Conservation (phyloP, 2,113 vertebrate species). For the Pseudopipra pipra region DNA sequence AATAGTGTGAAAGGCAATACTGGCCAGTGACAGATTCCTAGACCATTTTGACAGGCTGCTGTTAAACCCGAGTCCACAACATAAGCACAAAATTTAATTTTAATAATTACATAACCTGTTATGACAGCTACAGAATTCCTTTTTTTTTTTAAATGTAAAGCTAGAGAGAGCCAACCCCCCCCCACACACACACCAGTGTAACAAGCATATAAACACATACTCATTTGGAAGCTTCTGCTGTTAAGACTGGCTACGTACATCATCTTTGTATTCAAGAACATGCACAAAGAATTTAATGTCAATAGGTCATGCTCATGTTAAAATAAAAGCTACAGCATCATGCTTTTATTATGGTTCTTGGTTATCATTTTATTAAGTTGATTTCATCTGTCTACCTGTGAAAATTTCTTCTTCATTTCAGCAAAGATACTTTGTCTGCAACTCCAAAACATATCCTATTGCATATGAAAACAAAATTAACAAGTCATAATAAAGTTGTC, state of each 20-base stretch:
- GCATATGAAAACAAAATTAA: conserved; percentile 73
- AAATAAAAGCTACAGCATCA: conserved; percentile 56
- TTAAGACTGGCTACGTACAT: neutral
- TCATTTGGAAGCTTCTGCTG: neutral
- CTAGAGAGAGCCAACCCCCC: neutral
- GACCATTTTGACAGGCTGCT: neutral
- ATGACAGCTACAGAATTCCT: neutral
- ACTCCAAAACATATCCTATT: conserved; percentile 93
- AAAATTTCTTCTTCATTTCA: conserved; percentile 96
- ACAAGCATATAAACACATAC: neutral
- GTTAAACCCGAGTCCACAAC: neutral
- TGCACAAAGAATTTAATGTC: conserved; percentile 36
- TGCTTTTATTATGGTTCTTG: conserved; percentile 62
- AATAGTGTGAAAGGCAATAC: neutral
- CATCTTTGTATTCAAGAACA: conserved; percentile 24
- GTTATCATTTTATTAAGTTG: conserved; percentile 45
- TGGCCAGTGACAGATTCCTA: neutral
- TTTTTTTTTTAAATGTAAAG: neutral
- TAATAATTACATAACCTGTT: neutral
- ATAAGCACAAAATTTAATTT: neutral
- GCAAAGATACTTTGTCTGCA: conserved; percentile 98
- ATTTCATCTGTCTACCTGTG: conserved; percentile 85
- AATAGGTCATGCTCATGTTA: conserved; percentile 66
- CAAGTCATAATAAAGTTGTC: conserved; percentile 39
- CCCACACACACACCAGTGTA: neutral